Conservation (phyloP, 2,797 vertebrate species). For the Sebastes minor region DNA sequence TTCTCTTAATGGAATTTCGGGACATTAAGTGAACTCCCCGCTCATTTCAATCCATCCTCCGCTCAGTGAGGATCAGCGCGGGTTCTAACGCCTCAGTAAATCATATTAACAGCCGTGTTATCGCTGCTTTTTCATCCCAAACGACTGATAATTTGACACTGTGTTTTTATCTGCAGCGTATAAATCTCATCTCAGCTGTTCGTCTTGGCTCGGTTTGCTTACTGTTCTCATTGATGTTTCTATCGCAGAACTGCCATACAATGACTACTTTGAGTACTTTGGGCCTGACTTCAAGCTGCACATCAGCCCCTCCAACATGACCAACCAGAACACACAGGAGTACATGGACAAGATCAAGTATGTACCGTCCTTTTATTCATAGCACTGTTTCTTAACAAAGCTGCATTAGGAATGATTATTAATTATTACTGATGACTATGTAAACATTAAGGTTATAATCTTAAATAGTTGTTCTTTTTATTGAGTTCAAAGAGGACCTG, state of each 20-base stretch:
- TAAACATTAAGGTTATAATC: too few species aligned
- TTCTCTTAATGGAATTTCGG: slow-evolving; percentile 46
- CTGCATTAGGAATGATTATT: background rate
- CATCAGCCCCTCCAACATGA: slow-evolving; percentile 96
- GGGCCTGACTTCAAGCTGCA: slow-evolving; percentile 94
- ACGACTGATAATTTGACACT: slow-evolving; percentile 7
- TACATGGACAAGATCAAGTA: slow-evolving; percentile 97
- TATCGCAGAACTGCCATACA: slow-evolving; percentile 89
- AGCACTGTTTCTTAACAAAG: background rate
- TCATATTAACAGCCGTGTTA: slow-evolving; percentile 36
- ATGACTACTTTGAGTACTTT: slow-evolving; percentile 97
- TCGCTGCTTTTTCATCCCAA: slow-evolving; percentile 13
- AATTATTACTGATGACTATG: background rate
- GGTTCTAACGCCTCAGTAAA: slow-evolving; percentile 28
- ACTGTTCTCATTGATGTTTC: slow-evolving; percentile 18
- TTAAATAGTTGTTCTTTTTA: too few species aligned
- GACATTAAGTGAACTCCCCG: slow-evolving; percentile 36
- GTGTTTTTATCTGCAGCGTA: background rate
- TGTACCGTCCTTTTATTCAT: background rate
- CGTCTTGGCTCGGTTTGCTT: background rate
- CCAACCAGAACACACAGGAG: slow-evolving; percentile 93
- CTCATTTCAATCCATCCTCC: slow-evolving; percentile 19
- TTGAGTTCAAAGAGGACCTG: too few species aligned
- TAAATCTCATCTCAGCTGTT: slow-evolving; percentile 9
- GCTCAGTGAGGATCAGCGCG: background rate